phyloP scores from a whole-genome alignment of 2,113 vertebrate species.

The Tamias sibiricus region DNA sequence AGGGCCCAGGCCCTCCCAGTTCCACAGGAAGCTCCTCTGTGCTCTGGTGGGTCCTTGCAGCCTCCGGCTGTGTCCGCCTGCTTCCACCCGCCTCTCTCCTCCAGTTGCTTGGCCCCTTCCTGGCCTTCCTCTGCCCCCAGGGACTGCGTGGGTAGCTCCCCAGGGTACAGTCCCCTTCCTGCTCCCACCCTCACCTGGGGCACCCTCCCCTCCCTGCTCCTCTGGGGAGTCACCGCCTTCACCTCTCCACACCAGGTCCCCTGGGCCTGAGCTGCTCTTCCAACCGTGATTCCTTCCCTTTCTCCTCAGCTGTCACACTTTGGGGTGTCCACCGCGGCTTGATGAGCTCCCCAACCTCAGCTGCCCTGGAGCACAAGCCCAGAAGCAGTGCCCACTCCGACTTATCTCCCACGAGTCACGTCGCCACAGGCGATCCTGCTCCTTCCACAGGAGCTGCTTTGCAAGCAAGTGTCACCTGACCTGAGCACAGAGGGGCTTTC shows the following conservation, averaged over 20 bases:
- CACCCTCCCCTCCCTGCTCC: background rate
- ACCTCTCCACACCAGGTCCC: background rate
- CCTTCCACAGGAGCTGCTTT: background rate
- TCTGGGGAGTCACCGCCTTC: background rate
- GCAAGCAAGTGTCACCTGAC: background rate
- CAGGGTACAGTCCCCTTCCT: no score
- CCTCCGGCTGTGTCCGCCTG: background rate
- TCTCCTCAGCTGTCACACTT: background rate
- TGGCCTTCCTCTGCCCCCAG: background rate
- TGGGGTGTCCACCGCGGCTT: background rate
- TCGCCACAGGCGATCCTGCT: background rate
- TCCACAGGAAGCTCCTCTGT: no score
- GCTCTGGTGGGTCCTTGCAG: background rate
- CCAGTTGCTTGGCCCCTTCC: background rate
- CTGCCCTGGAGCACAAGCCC: background rate
- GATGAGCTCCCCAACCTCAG: background rate
- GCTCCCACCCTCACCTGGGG: background rate
- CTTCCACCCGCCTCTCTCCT: background rate
- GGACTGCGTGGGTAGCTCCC: fast-evolving
- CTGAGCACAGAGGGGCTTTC: background rate
- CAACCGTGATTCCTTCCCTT: background rate
- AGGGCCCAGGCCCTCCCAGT: background rate
- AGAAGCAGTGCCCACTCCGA: background rate
- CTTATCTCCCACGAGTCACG: background rate
- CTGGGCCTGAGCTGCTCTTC: background rate